Evolutionary conservation across 2,888 invertebrate genomes (phyloP), one percentile per base, ranked within the genome.

Genomic region (Aphelenchoides bicaudatus): DNA sequence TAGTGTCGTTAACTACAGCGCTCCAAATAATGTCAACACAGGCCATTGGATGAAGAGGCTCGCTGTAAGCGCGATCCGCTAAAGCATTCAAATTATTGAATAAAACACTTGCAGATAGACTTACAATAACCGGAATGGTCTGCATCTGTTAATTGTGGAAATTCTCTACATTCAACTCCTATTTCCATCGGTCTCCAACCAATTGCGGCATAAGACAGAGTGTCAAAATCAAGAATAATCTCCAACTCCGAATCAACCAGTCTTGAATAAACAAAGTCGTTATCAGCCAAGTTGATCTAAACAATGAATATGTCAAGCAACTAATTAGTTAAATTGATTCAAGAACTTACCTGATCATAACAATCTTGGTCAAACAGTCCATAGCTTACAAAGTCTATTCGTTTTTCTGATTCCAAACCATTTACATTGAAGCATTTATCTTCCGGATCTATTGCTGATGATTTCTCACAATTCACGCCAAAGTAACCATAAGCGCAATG

Each of bases 121-220:
- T 34, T 16, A 34, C 43, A 19, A 25, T 21, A 43, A 8, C 43
- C 43, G 10, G 21, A 19, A n/a, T 43, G 10, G 21, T 43, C 43
- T 10, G 23, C 25, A 10, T 19, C 10, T 21, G 10, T 34, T 6
- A 43, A n/a, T n/a, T n/a, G 23, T n/a, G 43, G 43, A n/a, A 43
- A 43, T 1, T 70, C 59, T 23, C 74, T 59, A 37, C 74, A 74
- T 10, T 67, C 66, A 16, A 67, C 63, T 48, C 67, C 66, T 23
- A 74, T 55, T 39, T 66, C 64, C 4, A 62, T 62, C 2, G 74
- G 74, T 30, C 74, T 39, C 72, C 73, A 74, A 21, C 74, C 74
- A 2, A 74, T 23, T 0, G 65, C 62, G 5, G 70, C 39, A 70
- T 70, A 74, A n/a, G 66, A 64, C 10, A 60, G 59, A 1, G 71